Percentiles rank a stretch among this genome's conserved stretches.
Evolutionary conservation across 2,888 invertebrate genomes (phyloP).

Genomic region (Drosophila picticornis): DNA sequence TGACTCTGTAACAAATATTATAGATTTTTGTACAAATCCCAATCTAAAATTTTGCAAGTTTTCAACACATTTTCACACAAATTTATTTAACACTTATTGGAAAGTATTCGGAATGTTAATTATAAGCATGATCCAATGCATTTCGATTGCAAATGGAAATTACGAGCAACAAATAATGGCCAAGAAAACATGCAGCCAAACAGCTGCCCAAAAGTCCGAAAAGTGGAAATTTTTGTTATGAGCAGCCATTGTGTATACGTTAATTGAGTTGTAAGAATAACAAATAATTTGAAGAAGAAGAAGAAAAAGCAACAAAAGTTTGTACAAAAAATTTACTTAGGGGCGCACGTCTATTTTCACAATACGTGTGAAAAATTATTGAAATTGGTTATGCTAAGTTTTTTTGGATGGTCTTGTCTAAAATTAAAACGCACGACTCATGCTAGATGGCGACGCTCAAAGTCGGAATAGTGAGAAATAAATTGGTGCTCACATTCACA

Average conservation of each 20-base stretch:
- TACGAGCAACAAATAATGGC: conserved; percentile 22
- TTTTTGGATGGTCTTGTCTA: conserved; percentile 58
- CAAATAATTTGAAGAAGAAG: conserved; percentile 5
- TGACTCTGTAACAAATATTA: background rate
- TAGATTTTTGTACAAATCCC: background rate
- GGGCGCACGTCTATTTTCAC: conserved; percentile 49
- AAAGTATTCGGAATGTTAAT: conserved; percentile 46
- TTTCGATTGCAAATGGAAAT: conserved; percentile 50
- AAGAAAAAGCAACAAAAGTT: background rate
- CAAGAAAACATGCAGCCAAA: conserved; percentile 27
- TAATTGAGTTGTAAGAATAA: conserved; percentile 24
- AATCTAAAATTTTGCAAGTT: background rate
- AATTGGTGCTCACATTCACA: conserved; percentile 14
- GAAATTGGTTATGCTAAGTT: conserved; percentile 52
- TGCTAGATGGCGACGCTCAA: conserved; percentile 59
- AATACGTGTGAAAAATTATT: conserved; percentile 67
- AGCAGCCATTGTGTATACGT: conserved; percentile 28
- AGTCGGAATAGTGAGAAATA: conserved; percentile 45
- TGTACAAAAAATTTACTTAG: conserved; percentile 30
- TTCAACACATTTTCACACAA: conserved; percentile 19
- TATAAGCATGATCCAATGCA: conserved; percentile 73
- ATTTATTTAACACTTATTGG: conserved; percentile 25
- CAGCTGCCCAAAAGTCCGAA: conserved; percentile 53
- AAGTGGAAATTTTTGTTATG: conserved; percentile 39
- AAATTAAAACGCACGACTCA: conserved; percentile 74